phyloP scores from a whole-genome alignment of 1,140 invertebrate species.

The Cardiocondyla obscurior region DNA sequence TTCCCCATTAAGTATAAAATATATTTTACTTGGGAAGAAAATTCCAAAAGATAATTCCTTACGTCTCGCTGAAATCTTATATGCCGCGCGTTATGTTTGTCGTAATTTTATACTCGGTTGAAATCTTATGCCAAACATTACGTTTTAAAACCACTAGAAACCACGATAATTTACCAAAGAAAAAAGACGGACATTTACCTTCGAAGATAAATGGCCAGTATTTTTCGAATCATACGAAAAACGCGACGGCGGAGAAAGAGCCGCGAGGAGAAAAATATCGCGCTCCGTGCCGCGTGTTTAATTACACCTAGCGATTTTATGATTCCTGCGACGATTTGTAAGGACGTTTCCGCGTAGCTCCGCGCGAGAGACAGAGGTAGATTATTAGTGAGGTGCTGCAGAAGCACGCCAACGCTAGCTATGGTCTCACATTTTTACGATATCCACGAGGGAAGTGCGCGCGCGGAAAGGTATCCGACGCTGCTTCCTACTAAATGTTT shows the following conservation, averaged over 20 bases:
- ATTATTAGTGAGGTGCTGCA: conserved; percentile 21
- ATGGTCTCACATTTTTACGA: conserved; percentile 31
- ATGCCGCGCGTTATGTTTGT: conserved; percentile 1
- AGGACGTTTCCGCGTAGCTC: conserved; percentile 37
- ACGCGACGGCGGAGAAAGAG: conserved; percentile 51
- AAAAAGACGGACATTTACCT: conserved; percentile 42
- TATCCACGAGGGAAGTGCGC: conserved; percentile 9
- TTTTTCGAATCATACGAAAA: conserved; percentile 61
- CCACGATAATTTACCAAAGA: conserved; percentile 42
- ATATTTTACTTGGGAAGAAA: not conserved
- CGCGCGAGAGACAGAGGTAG: conserved; percentile 14
- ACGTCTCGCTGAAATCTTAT: not conserved
- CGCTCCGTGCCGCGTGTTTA: conserved; percentile 44
- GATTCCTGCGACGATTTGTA: conserved; percentile 55
- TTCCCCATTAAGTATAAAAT: not conserved
- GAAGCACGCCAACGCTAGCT: conserved; percentile 30
- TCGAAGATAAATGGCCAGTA: conserved; percentile 51
- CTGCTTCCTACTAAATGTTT: conserved; percentile 38
- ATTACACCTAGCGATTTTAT: conserved; percentile 58
- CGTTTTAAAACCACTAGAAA: conserved; percentile 34
- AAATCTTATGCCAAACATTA: conserved; percentile 26
- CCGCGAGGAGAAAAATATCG: conserved; percentile 60
- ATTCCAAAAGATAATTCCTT: conserved; percentile 2
- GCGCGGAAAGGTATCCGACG: conserved; percentile 47
- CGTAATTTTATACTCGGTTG: conserved; percentile 27